Evolutionary conservation across 1,140 invertebrate genomes (phyloP), one percentile per base, ranked within the genome.

Genomic region (Homarus americanus): DNA sequence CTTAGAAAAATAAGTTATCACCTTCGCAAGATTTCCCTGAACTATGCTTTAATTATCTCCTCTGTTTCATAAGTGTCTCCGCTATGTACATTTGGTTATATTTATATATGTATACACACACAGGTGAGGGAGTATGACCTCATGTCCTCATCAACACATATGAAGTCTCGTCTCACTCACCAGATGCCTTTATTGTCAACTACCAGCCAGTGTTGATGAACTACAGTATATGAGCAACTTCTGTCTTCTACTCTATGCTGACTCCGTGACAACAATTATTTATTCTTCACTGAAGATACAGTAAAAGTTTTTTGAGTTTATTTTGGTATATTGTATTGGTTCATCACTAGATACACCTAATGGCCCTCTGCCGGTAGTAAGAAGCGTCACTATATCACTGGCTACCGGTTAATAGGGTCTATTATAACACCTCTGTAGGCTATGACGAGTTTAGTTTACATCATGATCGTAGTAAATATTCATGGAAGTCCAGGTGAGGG

Each of bases 91-190:
- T 15, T 53, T 2, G 40, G 10, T 34, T 86, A 73, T 75, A 49
- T 58, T 73, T 85, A 85, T 85, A 69, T 86, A 41, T 86, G 17
- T 49, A 69, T 76, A 38, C 20, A 83, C n/a, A 49, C n/a, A 44
- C 41, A 2, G 78, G 24, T 49, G 5, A 34, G 9, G n/a, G n/a
- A 24, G 75, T 24, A 28, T n/a, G 10, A 7, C 3, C 32, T 40
- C 38, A n/a, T 49, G 75, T 20, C 40, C 49, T 9, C 78, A 36
- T 12, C 7, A 20, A 34, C 72, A 75, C 72, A 15, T 12, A 10
- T 28, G 72, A 36, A 7, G 17, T 4, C 53, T 58, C 0, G 53
- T 15, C 24, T 24, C 17, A 24, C 12, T 4, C 17, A 24, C 53
- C 53, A 20, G 53, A n/a, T n/a, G n/a, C n/a, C n/a, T 58, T 15